Base-by-base conservation (phyloP, 2,888 invertebrate species). In the Noctua pronuba region DNA sequence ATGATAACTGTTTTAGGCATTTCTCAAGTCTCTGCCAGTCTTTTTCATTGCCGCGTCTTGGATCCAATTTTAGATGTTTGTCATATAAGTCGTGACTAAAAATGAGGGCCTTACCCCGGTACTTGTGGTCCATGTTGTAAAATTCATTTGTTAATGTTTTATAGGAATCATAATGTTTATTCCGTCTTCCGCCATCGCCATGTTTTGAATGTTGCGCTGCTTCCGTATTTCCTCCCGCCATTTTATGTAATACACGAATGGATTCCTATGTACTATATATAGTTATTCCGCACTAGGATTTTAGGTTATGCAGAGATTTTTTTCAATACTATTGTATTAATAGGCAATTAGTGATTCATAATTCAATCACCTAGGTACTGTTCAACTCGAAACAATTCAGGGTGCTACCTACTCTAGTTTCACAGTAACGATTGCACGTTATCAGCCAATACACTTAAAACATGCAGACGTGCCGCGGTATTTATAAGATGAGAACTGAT, bases 11-110 rank as follows among this genome's bases (percentile, higher is more conserved):
- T 91, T 97, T 97, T 38, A 98, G 95, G 55, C 97, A 97, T 87
- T 97, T 97, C 67, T 97, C 95, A 72, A 99, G 95, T 90, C 98
- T 98, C 77, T 98, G 97, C 88, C 98, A 97, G 93, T 99, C 99
- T 72, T 98, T 98, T 91, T 98, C 98, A 5, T 99, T 99, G 1
- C 99, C 99, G 83, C 97, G 97, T 79, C 99, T 97, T 13, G 97
- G 92, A 92, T 98, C 98, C 73, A 98, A 11, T 1, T 21, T 4
- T 58, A 58, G 93, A 89, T 97, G 8, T 28, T 28, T 97, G 84
- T 97, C 97, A 91, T 99, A 99, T 89, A 97, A 94, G 94, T 98
- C 98, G 92, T 99, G 99, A 93, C 99, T 99, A 91, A 99, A 99
- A 90, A 99, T 98, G 18, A 99, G 93, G 5, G 99, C 99, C 86